Base-by-base conservation (phyloP, 2,888 invertebrate species). In the Iselma pallidipennis region DNA sequence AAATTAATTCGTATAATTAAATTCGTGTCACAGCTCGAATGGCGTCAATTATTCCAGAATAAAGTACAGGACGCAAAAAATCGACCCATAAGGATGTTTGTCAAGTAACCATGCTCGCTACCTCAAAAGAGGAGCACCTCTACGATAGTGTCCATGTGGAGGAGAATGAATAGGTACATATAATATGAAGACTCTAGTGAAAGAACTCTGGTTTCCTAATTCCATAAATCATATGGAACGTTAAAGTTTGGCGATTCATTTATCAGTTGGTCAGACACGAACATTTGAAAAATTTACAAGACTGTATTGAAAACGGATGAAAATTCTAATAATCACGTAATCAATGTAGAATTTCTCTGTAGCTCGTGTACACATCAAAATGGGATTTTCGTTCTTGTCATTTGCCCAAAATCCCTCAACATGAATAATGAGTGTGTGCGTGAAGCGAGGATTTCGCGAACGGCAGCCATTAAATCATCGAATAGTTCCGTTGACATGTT, bases 381-480 rank as follows among this genome's bases (percentile, higher is more conserved):
- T 45, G 5, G 21, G 45, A 45, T 45, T 45, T 45, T 4, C 12
- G 12, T 5, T 1, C 23, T 45, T 45, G 45, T 45, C 45, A 23
- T 45, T 45, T 45, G 21, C 23, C 45, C 5, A 45, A 45, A 45
- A 45, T 45, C 45, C 45, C 45, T 12, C 45, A 45, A 45, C 45
- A 61, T 61, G 60, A 61, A 53, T 54, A 52, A 61, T 61, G 61
- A 57, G 53, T n/a, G 57, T 61, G 61, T 37, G 61, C 45, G 12
- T 45, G 52, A 54, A 57, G 49, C 52, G 57, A 23, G 61, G 51
- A 51, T 57, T 54, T 48, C 21, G 45, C 31, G 42, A 54, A 53
- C 50, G 42, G 19, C 53, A 53, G 53, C 10, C 51, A 58, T 48
- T 62, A 29, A 33, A 53, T 53, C 54, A 53, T 53, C 12, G 54